Base-by-base conservation (phyloP, 2,888 invertebrate genomes). In the Drosophila demipolita region DNA sequence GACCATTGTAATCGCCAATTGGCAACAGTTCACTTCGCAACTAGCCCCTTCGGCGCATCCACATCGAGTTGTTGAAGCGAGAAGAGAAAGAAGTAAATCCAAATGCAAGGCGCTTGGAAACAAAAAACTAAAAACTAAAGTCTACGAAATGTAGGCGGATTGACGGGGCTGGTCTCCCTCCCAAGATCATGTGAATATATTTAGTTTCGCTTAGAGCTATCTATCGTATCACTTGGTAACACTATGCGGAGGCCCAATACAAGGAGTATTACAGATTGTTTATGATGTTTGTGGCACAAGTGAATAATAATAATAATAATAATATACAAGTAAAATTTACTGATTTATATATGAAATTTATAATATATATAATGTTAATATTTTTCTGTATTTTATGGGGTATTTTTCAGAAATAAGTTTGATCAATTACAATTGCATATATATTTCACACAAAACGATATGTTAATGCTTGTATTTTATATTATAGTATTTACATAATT, bases 1-100 rank as follows among this genome's bases (percentile, higher is more conserved):
- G 70, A 69, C 57, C 64, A 69, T 69, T 69, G 60, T 65, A 69
- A 75, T 75, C 74, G 75, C 29, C 74, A 75, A 75, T 75, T 75
- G 74, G 74, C 74, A 69, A 75, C 74, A 75, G 74, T 75, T 75
- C 57, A 60, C 45, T 67, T 63, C 62, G 58, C 74, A 45, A 45
- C 57, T 36, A 54, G 59, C 54, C 75, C 74, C 59, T 40, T 29
- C 48, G 67, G 68, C 33, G 52, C 52, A 73, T 73, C 65, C 42
- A 52, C 50, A 61, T 42, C 50, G 38, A 50, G 50, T 48, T 53
- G 36, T 45, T 53, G 66, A 66, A 66, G 66, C 66, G 53, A 45
- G 67, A 49, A 57, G 40, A 40, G 42, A 29, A 57, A 55, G 40
- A 50, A 32, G 49, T 50, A 55, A 67, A 66, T 26, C 55, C n/a